Base-by-base conservation (phyloP, 2,888 invertebrate genomes). In the Druceiella hillmani region DNA sequence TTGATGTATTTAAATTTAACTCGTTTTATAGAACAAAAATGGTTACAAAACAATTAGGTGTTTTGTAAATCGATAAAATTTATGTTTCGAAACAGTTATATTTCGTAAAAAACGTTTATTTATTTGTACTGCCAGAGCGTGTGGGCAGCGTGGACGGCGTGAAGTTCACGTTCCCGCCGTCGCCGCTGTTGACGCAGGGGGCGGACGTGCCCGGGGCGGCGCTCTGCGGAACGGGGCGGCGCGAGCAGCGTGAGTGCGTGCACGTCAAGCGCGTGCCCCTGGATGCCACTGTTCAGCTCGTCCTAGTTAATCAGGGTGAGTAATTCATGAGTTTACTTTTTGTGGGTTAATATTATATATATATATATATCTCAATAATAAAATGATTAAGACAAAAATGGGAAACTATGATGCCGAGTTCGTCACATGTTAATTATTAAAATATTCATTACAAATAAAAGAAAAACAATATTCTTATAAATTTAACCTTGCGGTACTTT, bases 261-360 rank as follows among this genome's bases (percentile, higher is more conserved):
- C 83, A 87, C 51, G 69, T 83, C n/a, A 75, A 83, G 48, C 64
- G 74, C 26, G 67, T 88, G 3, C 76, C 78, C 0, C 57, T 84
- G 14, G 78, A 76, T n/a, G 69, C 83, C 3, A 75, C 78, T 0
- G 83, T 87, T 2, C 87, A 88, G 57, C 60, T 88, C 7, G 61
- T 87, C 17, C 71, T 88, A 52, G 74, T 84, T 33, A 84, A 88
- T 62, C 79, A 83, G 76, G 87, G 87, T 81, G 62, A 60, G 48
- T 25, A 17, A 10, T 24, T 9, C 3, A n/a, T n/a, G 5, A n/a
- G 27, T 10, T 27, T 6, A 27, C 5, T 5, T 20, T 20, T 20
- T 20, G 6, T 20, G n/a, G 6, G n/a, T 20, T 7, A 7, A 20
- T 7, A n/a, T 7, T 7, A 20, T 7, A 20, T 20, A 20, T 20